phyloP scores from a whole-genome alignment of 2,888 invertebrate species.

The Standfussiana lucernea region DNA sequence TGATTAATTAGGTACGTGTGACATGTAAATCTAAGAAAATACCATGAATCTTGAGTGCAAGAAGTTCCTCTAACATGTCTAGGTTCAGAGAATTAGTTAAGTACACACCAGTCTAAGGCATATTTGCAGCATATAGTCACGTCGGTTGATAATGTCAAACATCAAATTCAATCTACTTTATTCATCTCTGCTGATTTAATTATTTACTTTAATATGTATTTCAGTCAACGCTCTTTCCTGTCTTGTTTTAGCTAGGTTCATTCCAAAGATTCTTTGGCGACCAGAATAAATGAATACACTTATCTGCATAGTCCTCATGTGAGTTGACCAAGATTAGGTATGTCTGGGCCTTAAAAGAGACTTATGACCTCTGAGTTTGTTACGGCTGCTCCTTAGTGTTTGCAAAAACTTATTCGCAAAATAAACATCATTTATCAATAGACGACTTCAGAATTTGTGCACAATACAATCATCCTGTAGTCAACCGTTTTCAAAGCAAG shows the following conservation, averaged over 20 bases:
- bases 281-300: background rate
- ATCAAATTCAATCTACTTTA: background rate
- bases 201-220: background rate
- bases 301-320: no score
- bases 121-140: background rate
- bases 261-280: slow-evolving; percentile 2
- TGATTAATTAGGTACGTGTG: slow-evolving; percentile 23
- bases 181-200: background rate
- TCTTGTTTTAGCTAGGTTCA: background rate
- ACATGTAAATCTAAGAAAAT: slow-evolving; percentile 35
- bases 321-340: no score
- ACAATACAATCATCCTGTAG: background rate
- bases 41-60: slow-evolving; percentile 19
- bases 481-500: background rate
- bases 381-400: no score
- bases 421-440: background rate
- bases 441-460: background rate
- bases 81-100: background rate
- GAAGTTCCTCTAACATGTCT: slow-evolving; percentile 4
- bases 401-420: no score
- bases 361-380: no score
- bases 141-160: background rate
- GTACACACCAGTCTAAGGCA: background rate
- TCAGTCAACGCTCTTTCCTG: background rate
- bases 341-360: no score